A percentile compares a stretch with the other conserved stretches of the same genome.
These are phyloP conservation scores for Drosophila sechellia DNA, from an alignment of 1,140 invertebrate species.

Conservation along the genomic window DNA sequence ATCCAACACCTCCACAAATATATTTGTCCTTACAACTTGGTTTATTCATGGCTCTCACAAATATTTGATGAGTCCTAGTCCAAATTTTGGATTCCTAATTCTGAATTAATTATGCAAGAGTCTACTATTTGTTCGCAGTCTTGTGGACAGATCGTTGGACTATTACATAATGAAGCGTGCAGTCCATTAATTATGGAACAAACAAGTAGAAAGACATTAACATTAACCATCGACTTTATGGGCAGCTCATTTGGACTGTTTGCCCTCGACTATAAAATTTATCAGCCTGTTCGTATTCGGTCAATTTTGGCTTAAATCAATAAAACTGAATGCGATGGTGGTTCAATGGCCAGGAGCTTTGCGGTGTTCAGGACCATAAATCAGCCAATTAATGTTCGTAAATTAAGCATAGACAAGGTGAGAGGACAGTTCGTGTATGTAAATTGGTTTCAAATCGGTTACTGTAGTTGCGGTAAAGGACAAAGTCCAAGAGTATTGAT, in stretches of 20 bases:
- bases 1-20: too few species aligned
- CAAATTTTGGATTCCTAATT: slow-evolving; percentile 24
- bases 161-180: slow-evolving; percentile 20
- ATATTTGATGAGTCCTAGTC: slow-evolving; percentile 4
- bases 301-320: slow-evolving; percentile 53
- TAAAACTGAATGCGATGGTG: slow-evolving; percentile 53
- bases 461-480: neutral
- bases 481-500: neutral
- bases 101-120: slow-evolving; percentile 19
- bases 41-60: neutral
- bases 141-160: slow-evolving; percentile 5
- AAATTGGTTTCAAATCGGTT: slow-evolving; percentile 20
- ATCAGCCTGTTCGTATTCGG: slow-evolving; percentile 41
- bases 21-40: neutral
- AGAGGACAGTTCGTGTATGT: slow-evolving; percentile 1
- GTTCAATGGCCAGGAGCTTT: slow-evolving; percentile 26
- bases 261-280: slow-evolving; percentile 36
- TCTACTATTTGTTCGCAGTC: slow-evolving; percentile 5
- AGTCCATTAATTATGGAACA: slow-evolving; percentile 46
- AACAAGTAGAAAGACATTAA: slow-evolving; percentile 34
- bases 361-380: slow-evolving; percentile 45
- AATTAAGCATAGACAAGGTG: slow-evolving; percentile 36
- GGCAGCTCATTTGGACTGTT: slow-evolving; percentile 15
- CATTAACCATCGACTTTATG: slow-evolving; percentile 35
- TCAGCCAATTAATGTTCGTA: slow-evolving; percentile 63